Base-by-base conservation (phyloP, 2,113 vertebrate genomes). In the Lipophrys pholis region DNA sequence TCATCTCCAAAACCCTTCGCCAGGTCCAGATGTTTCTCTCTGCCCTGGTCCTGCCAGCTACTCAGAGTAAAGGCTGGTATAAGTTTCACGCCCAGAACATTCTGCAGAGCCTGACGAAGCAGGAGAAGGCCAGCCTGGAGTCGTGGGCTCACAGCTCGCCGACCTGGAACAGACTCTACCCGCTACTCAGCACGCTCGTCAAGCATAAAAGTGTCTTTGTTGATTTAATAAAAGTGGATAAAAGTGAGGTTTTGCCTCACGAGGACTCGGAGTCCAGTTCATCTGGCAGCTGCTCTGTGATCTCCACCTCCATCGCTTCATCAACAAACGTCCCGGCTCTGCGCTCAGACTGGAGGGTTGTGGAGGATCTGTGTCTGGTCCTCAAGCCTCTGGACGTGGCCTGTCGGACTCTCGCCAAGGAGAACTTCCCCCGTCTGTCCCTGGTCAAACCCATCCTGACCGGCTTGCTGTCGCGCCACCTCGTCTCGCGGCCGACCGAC, bases 381-480 rank as follows among this genome's bases (percentile, higher is more conserved):
- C 90, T 94, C 55, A 93, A 89, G 79, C 93, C 93, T 7, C 78
- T 94, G 77, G 92, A 93, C 0, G 92, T 94, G 49, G 93, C 94
- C 0, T 93, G 93, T 67, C 89, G 81, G 38, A 94, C 93, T 0
- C 91, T 94, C 1, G 90, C 93, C 77, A 91, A 91, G 50, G 91
- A 94, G 54, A 75, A 80, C 0, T 94, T 93, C 67, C 91, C 93
- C 1, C 87, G 91, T 0, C 80, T 94, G 17, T 94, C 93, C 1
- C 86, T 95, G 7, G 21, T 94, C 51, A 94, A 94, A 35, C 94
- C 93, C 3, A 90, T 94, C 30, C 87, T 94, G 38, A 94, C 90
- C 0, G 91, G 93, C 40, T 78, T 94, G 76, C 79, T 94, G 1
- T 90, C 90, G 5, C 91, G 93, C 43, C 94, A 94, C 73, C 89